phyloP scores from a whole-genome alignment of 2,113 vertebrate species.

The Caretta caretta region DNA sequence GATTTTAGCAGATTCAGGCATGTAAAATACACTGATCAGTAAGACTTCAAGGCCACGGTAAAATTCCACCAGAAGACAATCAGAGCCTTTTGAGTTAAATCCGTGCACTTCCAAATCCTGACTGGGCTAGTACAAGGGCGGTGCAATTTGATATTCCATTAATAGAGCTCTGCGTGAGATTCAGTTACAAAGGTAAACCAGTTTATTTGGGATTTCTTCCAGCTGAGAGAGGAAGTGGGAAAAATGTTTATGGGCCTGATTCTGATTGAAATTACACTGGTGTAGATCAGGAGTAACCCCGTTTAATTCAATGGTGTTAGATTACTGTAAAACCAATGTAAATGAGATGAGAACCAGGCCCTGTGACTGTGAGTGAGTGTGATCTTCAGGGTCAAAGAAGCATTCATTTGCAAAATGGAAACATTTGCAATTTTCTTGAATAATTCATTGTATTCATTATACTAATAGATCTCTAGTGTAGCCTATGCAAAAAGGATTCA shows the following conservation, averaged over 20 bases:
- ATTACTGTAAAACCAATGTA: background rate
- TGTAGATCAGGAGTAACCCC: background rate
- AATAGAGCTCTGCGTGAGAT: background rate
- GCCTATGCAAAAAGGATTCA: background rate
- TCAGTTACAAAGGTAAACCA: background rate
- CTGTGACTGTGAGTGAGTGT: background rate
- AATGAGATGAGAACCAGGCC: background rate
- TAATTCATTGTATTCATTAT: background rate
- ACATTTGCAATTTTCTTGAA: background rate
- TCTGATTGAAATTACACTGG: background rate
- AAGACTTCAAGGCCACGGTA: background rate
- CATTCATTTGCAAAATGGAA: background rate
- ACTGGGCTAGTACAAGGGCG: background rate
- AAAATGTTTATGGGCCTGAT: background rate
- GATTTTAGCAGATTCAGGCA: background rate
- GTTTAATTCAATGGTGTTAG: background rate
- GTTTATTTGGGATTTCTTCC: background rate
- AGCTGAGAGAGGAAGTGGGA: background rate
- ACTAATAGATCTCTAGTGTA: background rate
- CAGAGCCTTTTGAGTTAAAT: background rate
- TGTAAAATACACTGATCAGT: background rate
- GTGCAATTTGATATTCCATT: background rate
- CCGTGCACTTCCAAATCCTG: background rate
- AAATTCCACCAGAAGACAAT: background rate
- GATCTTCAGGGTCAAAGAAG: background rate